These are phyloP conservation scores for Limnephilus lunatus DNA, from an alignment of 2,888 invertebrate genomes.

Conservation along the genomic window DNA sequence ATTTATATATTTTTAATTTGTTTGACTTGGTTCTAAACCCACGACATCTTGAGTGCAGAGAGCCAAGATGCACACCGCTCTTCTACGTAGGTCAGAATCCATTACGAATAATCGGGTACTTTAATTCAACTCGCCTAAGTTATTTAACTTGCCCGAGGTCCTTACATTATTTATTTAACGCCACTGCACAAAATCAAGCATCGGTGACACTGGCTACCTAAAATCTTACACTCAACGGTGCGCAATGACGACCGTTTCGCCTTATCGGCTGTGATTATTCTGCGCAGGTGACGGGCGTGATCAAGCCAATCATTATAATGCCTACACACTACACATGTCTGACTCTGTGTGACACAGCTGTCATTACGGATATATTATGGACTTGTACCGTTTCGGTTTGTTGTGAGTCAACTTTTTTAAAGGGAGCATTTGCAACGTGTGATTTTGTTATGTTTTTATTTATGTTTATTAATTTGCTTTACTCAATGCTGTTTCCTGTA, in stretches of 20 bases:
- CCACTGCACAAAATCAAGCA: neutral
- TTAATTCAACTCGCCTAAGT: too few relatives aligned
- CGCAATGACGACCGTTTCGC: conserved; percentile 29
- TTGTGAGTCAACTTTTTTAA: neutral
- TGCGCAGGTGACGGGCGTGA: conserved; percentile 23
- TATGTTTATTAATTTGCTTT: neutral
- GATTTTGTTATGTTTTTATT: neutral
- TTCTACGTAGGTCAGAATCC: too few relatives aligned
- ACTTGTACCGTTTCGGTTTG: neutral
- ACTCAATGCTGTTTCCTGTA: neutral
- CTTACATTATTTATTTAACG: neutral
- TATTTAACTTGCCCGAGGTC: neutral
- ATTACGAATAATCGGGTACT: too few relatives aligned
- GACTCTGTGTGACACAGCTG: neutral
- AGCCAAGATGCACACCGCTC: too few relatives aligned
- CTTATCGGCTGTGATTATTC: conserved; percentile 15
- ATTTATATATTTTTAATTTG: too few relatives aligned
- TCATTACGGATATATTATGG: neutral
- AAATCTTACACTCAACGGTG: neutral
- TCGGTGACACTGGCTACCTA: neutral
- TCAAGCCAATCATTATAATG: neutral
- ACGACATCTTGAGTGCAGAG: too few relatives aligned
- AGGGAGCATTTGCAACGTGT: neutral
- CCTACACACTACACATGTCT: neutral
- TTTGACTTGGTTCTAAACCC: too few relatives aligned